Base-by-base conservation (phyloP, 2,113 vertebrate genomes). In the Mandrillus leucophaeus region DNA sequence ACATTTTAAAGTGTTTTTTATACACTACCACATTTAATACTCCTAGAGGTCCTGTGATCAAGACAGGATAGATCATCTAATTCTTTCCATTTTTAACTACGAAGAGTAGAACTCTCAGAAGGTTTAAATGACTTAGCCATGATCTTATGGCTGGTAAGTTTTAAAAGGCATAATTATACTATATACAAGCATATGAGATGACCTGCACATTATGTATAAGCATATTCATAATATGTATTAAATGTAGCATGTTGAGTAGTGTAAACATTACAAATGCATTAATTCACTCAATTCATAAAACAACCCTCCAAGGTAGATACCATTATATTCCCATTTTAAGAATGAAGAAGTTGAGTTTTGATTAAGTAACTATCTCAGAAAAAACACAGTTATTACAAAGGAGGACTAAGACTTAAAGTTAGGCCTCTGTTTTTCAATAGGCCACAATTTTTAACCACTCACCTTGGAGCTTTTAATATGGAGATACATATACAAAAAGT, bases 1-100 rank as follows among this genome's bases (percentile, higher is more conserved):
- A 79, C 82, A 52, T 78, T 92, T 95, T 6, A 52, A 59, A 70
- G 11, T n/a, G 22, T 50, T 59, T 30, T 85, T 78, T 87, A 82
- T 3, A 75, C 2, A 82, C 35, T 72, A 35, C 52, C 93, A 8
- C 11, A 83, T 78, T 86, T 68, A 92, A 30, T 79, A n/a, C 1
- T 48, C 5, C 14, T 55, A 79, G 55, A 52, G 48, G 89, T 40
- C n/a, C 27, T 85, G 1, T 88, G 43, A 78, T 57, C 79, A 64
- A 95, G n/a, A 87, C 35, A 75, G 40, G 43, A 85, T 48, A 88
- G 9, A 40, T 72, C 23, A 72, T 50, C 9, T 73, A n/a, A 79
- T 79, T 92, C 23, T 94, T 96, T 85, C 18, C 48, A 90, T 23
- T 97, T 66, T 66, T 35, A 3, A 94, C 84, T 25, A 43, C 78